Evolutionary conservation across 1,140 invertebrate genomes (phyloP).

Genomic region (Drosophila varians): DNA sequence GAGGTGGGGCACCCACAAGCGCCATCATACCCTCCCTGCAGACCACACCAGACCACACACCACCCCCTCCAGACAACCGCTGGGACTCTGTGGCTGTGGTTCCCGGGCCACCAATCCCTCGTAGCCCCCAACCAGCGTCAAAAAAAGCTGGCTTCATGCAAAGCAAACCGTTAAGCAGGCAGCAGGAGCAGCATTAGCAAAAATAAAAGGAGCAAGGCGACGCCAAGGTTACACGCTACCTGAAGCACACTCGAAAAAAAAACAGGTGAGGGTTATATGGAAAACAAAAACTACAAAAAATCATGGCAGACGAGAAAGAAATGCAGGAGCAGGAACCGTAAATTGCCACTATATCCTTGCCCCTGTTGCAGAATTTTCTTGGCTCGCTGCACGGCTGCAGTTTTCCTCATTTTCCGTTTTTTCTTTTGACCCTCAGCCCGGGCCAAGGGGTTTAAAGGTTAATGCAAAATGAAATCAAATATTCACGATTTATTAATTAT

Average conservation of each 20-base stretch:
- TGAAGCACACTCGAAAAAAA: background rate
- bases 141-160: constrained; percentile 32
- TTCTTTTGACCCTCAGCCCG: too few species aligned
- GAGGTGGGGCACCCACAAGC: background rate
- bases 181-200: constrained; percentile 16
- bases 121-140: background rate
- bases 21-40: too few species aligned
- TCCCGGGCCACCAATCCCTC: constrained; percentile 1
- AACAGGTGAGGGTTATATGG: background rate
- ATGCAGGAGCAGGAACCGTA: constrained; percentile 7
- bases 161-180: constrained; percentile 47
- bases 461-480: background rate
- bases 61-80: background rate
- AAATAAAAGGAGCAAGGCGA: constrained; percentile 40
- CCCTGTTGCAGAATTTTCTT: constrained; percentile 46
- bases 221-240: constrained; percentile 66
- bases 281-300: background rate
- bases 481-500: background rate
- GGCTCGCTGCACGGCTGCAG: constrained; percentile 32
- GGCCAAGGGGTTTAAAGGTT: background rate
- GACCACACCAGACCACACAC: too few species aligned
- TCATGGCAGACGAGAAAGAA: background rate
- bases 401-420: constrained; percentile 11
- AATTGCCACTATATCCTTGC: constrained; percentile 32
- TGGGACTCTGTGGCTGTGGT: constrained; percentile 43